A percentile compares a stretch with the other conserved stretches of the same genome.
These are phyloP conservation scores for Lucilia sericata DNA, from an alignment of 1,140 invertebrate genomes.

Conservation along the genomic window DNA sequence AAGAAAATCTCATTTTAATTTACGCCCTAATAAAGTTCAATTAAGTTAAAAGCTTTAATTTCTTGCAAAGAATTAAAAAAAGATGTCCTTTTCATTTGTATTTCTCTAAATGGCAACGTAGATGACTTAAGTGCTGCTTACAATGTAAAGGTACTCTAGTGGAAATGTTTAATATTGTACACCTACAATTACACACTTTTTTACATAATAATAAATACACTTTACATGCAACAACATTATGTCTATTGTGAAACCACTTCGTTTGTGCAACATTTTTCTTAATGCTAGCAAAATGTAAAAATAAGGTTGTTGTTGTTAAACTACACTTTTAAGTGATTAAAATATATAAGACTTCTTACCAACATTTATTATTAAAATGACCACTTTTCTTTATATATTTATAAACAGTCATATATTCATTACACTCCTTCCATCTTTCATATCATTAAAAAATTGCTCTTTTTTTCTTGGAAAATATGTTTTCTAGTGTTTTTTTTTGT, in stretches of 20 bases:
- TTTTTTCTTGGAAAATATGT: not conserved
- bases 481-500: slow-evolving; percentile 50
- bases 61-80: not conserved
- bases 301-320: slow-evolving; percentile 43
- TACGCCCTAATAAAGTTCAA: slow-evolving; percentile 23
- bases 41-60: slow-evolving; percentile 23
- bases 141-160: slow-evolving; percentile 44
- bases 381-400: slow-evolving; percentile 7
- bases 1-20: not conserved
- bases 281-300: not conserved
- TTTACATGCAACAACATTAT: not conserved
- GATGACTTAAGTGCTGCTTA: not conserved
- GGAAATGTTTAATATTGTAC: slow-evolving; percentile 47
- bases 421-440: not conserved
- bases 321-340: slow-evolving; percentile 65
- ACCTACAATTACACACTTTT: not conserved
- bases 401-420: not conserved
- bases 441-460: not conserved
- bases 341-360: slow-evolving; percentile 49
- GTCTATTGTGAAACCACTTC: not conserved
- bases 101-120: not conserved
- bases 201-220: too few relatives aligned
- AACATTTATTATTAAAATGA: not conserved
- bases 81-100: slow-evolving; percentile 20
- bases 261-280: not conserved